A percentile compares a stretch with the other conserved stretches of the same genome.
Evolutionary conservation across 64 coral and sea anemone species (phyloP).

Genomic region (Acropora yongei): DNA sequence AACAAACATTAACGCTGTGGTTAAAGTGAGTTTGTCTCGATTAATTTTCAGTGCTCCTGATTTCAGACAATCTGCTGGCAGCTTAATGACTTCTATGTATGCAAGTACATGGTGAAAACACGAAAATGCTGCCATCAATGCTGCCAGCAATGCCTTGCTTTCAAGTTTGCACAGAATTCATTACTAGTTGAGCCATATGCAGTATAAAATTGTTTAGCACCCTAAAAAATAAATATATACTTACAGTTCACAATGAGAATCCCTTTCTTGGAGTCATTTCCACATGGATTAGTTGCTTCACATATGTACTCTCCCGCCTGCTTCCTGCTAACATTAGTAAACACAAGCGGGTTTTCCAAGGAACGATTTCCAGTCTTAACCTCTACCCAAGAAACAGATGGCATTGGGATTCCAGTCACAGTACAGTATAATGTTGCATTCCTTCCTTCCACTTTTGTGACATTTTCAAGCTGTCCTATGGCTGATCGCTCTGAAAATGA

Average conservation of each 20-base stretch:
- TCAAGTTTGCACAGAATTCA: too few species aligned
- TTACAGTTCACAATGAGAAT: constrained; percentile 14
- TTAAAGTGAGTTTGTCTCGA: too few species aligned
- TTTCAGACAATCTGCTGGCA: too few species aligned
- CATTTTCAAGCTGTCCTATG: neutral
- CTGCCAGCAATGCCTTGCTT: too few species aligned
- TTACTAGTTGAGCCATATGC: too few species aligned
- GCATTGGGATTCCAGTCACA: neutral
- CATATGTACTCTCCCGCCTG: constrained; percentile 10
- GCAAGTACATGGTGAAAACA: too few species aligned
- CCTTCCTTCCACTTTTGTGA: neutral
- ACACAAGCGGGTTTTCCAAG: neutral
- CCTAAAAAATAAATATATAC: neutral
- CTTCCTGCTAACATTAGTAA: neutral
- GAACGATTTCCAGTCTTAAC: neutral
- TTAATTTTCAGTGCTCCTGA: too few species aligned
- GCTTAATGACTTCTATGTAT: too few species aligned
- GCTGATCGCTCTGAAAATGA: neutral
- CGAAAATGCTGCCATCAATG: too few species aligned
- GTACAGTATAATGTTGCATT: neutral
- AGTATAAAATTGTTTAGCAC: too few species aligned
- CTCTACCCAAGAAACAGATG: neutral
- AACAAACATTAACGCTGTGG: too few species aligned
- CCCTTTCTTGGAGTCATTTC: neutral
- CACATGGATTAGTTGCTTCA: constrained; percentile 17